These are phyloP conservation scores for Triplophysa tibetana DNA, from an alignment of 2,113 vertebrate species.

Conservation along the genomic window DNA sequence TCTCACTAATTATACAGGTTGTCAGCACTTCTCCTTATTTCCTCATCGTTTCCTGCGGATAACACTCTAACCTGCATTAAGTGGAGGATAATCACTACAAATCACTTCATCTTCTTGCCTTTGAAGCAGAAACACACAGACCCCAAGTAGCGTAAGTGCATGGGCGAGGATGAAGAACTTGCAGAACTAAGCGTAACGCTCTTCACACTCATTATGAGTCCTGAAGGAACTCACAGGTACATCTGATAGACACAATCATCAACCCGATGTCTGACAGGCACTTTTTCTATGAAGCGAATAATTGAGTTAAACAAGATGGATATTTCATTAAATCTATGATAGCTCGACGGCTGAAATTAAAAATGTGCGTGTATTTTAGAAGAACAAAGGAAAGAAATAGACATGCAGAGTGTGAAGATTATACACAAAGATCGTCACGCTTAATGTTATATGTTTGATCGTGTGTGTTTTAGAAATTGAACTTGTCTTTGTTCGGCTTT, in stretches of 20 bases:
- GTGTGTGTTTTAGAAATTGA: not conserved
- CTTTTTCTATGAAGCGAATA: not conserved
- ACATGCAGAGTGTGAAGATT: no score
- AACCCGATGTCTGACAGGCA: not conserved
- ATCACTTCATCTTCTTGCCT: conserved; percentile 1
- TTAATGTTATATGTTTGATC: no score
- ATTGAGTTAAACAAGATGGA: not conserved
- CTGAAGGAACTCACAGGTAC: not conserved
- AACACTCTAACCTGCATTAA: conserved; percentile 8
- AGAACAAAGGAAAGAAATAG: no score
- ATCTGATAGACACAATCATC: not conserved
- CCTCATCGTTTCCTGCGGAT: not conserved
- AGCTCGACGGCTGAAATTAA: no score
- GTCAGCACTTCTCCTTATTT: conserved; percentile 1
- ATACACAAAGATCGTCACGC: no score
- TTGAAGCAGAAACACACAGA: not conserved
- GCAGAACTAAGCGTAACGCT: not conserved
- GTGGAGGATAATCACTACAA: conserved; percentile 14
- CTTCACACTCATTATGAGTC: not conserved
- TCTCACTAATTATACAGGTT: not conserved
- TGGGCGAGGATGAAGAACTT: not conserved
- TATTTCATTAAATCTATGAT: not conserved
- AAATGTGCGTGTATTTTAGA: no score
- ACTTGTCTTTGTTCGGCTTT: no score
- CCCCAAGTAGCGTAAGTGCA: not conserved